A percentile compares a stretch with the other conserved stretches of the same genome.
phyloP scores from a whole-genome alignment of 2,888 invertebrate genomes.

The Leuctra nigra region DNA sequence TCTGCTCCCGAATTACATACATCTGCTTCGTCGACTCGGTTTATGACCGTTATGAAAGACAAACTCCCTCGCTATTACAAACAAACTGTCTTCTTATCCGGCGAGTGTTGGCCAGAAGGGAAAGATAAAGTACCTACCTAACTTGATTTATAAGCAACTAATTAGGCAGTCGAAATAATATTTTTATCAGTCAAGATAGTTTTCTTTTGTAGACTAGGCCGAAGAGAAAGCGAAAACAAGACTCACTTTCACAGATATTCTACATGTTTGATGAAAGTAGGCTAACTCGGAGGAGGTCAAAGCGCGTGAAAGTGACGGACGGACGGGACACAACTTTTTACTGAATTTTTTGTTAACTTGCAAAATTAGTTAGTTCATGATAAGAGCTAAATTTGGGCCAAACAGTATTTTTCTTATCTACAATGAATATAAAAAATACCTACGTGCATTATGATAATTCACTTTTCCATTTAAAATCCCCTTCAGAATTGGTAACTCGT shows the following conservation, averaged over 20 bases:
- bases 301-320: slow-evolving; percentile 27
- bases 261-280: slow-evolving; percentile 25
- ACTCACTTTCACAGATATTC: slow-evolving; percentile 28
- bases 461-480: slow-evolving; percentile 86
- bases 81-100: too few species aligned
- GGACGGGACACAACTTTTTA: slow-evolving; percentile 26
- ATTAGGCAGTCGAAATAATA: too few species aligned
- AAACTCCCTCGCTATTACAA: too few species aligned
- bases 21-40: not conserved
- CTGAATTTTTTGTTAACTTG: slow-evolving; percentile 4
- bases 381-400: too few species aligned
- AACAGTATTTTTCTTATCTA: too few species aligned
- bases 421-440: slow-evolving; percentile 44
- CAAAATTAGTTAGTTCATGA: not conserved
- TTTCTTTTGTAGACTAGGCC: slow-evolving; percentile 22
- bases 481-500: slow-evolving; percentile 85
- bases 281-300: slow-evolving; percentile 22
- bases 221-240: slow-evolving; percentile 28
- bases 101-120: too few species aligned
- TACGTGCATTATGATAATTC: slow-evolving; percentile 91
- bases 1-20: slow-evolving; percentile 7
- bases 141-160: too few species aligned
- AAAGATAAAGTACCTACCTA: too few species aligned
- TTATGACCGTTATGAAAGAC: not conserved
- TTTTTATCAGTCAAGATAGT: not conserved